phyloP scores from a whole-genome alignment of 2,113 vertebrate genomes.

The Verasper variegatus region DNA sequence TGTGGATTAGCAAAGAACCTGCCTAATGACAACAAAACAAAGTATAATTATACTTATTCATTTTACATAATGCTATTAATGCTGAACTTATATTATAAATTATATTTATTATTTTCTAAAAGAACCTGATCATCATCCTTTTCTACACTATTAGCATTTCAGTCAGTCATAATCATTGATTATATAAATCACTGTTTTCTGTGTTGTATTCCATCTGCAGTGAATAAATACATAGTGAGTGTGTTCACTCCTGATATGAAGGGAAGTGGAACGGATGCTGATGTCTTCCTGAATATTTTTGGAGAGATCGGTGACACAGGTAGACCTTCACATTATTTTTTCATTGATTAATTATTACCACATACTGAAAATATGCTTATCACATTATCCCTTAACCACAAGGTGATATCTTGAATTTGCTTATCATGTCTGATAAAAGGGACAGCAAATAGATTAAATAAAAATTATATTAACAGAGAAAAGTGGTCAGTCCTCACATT shows the following conservation, averaged over 20 bases:
- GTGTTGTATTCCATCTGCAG: constrained; percentile 76
- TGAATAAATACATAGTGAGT: constrained; percentile 94
- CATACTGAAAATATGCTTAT: background rate
- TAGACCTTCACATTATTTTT: constrained; percentile 43
- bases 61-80: background rate
- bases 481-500: background rate
- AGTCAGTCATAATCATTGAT: background rate
- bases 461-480: too few species aligned
- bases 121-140: background rate
- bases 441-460: background rate
- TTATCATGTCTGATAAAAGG: background rate
- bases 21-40: background rate
- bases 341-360: background rate
- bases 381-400: background rate
- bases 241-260: constrained; percentile 94
- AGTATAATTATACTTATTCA: background rate
- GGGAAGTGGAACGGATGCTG: constrained; percentile 95
- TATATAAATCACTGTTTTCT: background rate
- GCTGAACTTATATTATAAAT: background rate
- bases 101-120: background rate
- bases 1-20: constrained; percentile 1
- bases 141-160: background rate
- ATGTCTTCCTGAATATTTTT: constrained; percentile 96
- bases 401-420: background rate
- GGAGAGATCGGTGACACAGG: constrained; percentile 97